Base-by-base conservation (phyloP, 2,113 vertebrate genomes). In the Tursiops truncatus region DNA sequence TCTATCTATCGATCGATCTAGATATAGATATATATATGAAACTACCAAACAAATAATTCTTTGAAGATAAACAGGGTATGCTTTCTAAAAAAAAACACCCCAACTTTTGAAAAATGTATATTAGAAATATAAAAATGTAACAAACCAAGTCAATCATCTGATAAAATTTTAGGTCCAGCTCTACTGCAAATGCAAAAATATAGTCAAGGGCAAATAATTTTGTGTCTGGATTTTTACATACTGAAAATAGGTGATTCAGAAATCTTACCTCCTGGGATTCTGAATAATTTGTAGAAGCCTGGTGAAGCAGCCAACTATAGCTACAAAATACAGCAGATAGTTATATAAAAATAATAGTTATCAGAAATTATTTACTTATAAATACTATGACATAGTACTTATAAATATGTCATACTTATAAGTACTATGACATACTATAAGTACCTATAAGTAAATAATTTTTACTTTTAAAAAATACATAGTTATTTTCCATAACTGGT, bases 281-380 rank as follows among this genome's bases (percentile, higher is more conserved):
- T 95, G 50, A 94, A 10, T 95, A 86, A 79, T 90, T 58, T 92
- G 36, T 65, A 95, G 25, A 95, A 80, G 71, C 12, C 26, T 56
- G 70, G 73, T 38, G 3, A 94, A 90, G 36, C 62, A 91, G 31
- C 33, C n/a, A 87, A 91, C 70, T 80, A 44, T 11, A 87, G 80
- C 62, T 92, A 94, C n/a, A 77, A 94, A 92, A 86, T 65, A 67
- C 0, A 79, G 65, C 38, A 94, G 38, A 56, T 73, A 33, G 28
- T 80, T 93, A 85, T 62, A 13, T 77, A 95, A 89, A 71, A 77
- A 53, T 47, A 67, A 73, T 68, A 65, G 44, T n/a, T 63, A 60
- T 33, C 89, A 92, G 36, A 84, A 89, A 93, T n/a, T 85, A 88
- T 63, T 84, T 88, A 83, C 62, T 94, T 92, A 90, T 44, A 92